These are phyloP conservation scores for Apostichopus parvimensis DNA, from an alignment of 35 echinoderm and acorn worm species.

Conservation along the genomic window DNA sequence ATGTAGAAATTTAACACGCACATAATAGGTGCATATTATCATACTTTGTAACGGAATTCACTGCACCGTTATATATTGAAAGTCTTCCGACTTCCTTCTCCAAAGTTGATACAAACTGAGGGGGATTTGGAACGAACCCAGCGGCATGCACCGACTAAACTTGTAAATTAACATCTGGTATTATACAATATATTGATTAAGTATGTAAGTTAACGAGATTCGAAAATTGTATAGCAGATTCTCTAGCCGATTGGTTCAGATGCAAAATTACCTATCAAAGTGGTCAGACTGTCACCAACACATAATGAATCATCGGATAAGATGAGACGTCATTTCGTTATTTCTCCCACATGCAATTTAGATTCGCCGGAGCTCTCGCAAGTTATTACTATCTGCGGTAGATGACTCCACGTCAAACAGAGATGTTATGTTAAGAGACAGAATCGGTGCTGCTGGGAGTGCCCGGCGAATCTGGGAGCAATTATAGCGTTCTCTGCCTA, in stretches of 20 bases:
- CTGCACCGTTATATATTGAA: too few relatives aligned
- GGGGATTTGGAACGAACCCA: background rate
- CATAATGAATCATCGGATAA: background rate
- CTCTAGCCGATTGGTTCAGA: background rate
- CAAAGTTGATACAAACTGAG: too few relatives aligned
- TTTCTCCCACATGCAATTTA: background rate
- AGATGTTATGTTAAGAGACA: conserved; percentile 8
- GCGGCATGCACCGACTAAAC: too few relatives aligned
- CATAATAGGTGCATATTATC: too few relatives aligned
- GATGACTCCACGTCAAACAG: background rate
- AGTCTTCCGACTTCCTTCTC: too few relatives aligned
- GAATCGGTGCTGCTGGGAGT: background rate
- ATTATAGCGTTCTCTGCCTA: background rate
- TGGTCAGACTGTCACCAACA: background rate
- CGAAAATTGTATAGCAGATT: background rate
- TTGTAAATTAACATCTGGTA: too few relatives aligned
- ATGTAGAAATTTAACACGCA: too few relatives aligned
- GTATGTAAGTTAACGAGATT: background rate
- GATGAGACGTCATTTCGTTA: background rate
- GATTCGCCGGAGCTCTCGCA: background rate
- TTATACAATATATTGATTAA: background rate
- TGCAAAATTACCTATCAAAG: background rate
- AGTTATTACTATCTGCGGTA: background rate
- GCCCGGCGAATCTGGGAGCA: conserved; percentile 7
- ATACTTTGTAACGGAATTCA: too few relatives aligned